phyloP scores from a whole-genome alignment of 1,140 invertebrate species.

The Belonocnema kinseyi region DNA sequence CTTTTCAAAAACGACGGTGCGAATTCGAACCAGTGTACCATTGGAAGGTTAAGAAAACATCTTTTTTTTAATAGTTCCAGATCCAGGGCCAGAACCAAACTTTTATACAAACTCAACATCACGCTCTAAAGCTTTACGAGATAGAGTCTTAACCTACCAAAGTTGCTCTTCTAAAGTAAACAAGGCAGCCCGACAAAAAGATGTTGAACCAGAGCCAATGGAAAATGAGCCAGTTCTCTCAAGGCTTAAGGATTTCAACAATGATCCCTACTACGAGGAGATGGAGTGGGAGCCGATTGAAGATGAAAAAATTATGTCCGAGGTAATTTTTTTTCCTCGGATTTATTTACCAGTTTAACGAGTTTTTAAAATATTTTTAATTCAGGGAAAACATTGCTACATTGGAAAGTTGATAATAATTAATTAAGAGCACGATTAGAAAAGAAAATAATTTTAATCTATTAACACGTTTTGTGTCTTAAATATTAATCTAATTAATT shows the following conservation, averaged over 20 bases:
- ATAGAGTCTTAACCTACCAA: constrained; percentile 17
- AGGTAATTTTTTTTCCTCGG: constrained; percentile 49
- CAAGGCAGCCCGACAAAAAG: constrained; percentile 13
- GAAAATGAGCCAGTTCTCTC: constrained; percentile 10
- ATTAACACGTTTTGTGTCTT: too few species aligned
- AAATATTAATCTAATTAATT: too few species aligned
- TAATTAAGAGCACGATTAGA: too few species aligned
- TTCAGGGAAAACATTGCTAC: too few species aligned
- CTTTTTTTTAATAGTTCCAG: constrained; percentile 35
- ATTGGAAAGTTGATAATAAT: too few species aligned
- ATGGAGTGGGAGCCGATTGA: constrained; percentile 73
- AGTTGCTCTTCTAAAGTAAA: neutral
- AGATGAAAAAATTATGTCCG: constrained; percentile 64
- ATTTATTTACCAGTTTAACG: constrained; percentile 19
- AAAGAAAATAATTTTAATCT: too few species aligned
- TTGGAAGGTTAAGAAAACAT: too few species aligned
- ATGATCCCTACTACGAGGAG: constrained; percentile 58
- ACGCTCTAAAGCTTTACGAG: constrained; percentile 27
- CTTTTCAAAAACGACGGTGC: too few species aligned
- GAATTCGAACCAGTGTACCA: too few species aligned
- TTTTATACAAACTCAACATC: constrained; percentile 31
- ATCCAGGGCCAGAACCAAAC: constrained; percentile 1
- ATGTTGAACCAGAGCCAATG: constrained; percentile 31
- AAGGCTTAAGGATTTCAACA: constrained; percentile 35
- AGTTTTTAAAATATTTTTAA: constrained; percentile 20